A percentile compares a stretch with the other conserved stretches of the same genome.
These are phyloP conservation scores for Sebastes kiyomatsui DNA, from an alignment of 2,797 vertebrate species.

Conservation along the genomic window DNA sequence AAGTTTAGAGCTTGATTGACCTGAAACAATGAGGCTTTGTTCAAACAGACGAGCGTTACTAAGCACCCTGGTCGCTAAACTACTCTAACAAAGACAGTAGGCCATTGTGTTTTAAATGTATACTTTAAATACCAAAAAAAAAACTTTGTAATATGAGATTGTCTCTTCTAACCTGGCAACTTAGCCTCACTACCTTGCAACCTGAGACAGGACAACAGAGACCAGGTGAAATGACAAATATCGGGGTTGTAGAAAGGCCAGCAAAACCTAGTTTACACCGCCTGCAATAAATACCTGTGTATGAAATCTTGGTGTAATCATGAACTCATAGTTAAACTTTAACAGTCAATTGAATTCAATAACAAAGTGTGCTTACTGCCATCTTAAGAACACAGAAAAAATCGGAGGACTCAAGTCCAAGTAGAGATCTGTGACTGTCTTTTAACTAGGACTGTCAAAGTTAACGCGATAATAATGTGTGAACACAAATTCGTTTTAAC, in stretches of 20 bases:
- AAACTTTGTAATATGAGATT: conserved; percentile 34
- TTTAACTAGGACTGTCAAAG: background rate
- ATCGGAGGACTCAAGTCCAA: rapidly evolving
- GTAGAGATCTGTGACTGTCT: background rate
- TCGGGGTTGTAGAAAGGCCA: background rate
- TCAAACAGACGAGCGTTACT: conserved; percentile 33
- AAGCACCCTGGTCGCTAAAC: conserved; percentile 27
- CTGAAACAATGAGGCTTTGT: conserved; percentile 33
- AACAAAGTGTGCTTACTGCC: background rate
- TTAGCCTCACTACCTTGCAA: background rate
- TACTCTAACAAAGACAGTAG: conserved; percentile 24
- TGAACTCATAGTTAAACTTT: background rate
- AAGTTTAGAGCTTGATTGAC: background rate
- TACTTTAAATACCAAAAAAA: background rate
- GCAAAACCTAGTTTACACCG: background rate
- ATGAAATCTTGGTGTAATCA: background rate
- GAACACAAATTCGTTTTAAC: rapidly evolving
- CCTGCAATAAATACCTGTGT: background rate
- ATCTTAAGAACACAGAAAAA: too few relatives aligned
- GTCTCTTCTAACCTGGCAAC: conserved; percentile 32
- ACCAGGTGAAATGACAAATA: background rate
- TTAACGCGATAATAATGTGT: too few relatives aligned
- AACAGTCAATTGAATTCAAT: background rate
- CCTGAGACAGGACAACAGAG: background rate
- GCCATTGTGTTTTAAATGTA: conserved; percentile 26